Evolutionary conservation across 2,113 vertebrate species (phyloP).

Genomic region (Pardalotus punctatus): DNA sequence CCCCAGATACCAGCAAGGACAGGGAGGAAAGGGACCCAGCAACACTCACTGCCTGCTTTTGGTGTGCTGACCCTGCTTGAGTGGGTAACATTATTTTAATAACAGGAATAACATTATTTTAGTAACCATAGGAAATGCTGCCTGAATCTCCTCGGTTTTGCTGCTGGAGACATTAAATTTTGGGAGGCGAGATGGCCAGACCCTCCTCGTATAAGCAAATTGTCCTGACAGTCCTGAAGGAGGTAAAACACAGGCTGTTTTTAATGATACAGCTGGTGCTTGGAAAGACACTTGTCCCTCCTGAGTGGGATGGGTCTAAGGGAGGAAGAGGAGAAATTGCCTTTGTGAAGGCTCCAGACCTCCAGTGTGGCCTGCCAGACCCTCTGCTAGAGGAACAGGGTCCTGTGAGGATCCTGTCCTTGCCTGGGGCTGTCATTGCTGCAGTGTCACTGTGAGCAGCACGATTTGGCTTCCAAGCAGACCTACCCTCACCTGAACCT

Average conservation of each 20-base stretch:
- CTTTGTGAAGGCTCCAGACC: background rate
- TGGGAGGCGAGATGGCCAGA: background rate
- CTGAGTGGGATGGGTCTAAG: background rate
- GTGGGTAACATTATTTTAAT: fast-evolving
- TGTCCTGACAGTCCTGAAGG: background rate
- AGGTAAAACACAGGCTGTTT: background rate
- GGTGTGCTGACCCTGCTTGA: background rate
- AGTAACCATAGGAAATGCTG: background rate
- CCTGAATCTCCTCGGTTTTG: fast-evolving
- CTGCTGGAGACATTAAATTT: background rate
- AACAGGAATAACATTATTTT: background rate
- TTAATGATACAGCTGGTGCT: background rate
- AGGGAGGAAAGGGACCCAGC: background rate
- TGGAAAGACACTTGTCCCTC: background rate
- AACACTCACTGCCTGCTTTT: fast-evolving
- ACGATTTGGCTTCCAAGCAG: background rate
- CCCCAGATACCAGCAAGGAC: background rate
- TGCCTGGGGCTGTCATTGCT: background rate
- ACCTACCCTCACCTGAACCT: background rate
- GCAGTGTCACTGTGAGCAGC: background rate
- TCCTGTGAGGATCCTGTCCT: background rate
- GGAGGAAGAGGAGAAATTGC: background rate
- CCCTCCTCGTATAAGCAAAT: background rate
- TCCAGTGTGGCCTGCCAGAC: background rate
- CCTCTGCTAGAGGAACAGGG: background rate